Conservation (phyloP, 2,797 vertebrate species). For the Diplodus sargus region DNA sequence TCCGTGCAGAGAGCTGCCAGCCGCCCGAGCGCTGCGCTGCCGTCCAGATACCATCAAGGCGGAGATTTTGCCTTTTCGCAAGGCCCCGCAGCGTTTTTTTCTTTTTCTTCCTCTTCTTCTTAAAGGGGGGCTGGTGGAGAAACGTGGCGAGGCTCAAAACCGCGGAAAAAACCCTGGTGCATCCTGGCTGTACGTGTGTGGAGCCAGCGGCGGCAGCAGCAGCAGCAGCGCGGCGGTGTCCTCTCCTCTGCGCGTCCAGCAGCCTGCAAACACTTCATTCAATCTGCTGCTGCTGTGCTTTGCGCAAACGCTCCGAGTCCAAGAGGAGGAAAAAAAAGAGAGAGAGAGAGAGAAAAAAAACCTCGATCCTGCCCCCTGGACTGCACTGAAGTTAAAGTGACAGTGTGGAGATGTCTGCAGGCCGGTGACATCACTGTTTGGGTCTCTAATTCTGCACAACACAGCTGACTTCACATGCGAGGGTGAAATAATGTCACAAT, state of each 20-base stretch:
- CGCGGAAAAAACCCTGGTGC: constrained; percentile 8
- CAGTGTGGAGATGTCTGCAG: constrained; percentile 65
- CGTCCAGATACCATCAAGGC: constrained; percentile 66
- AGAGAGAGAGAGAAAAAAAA: background rate
- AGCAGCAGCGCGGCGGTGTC: constrained; percentile 18
- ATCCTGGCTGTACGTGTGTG: constrained; percentile 17
- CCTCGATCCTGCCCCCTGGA: constrained; percentile 72
- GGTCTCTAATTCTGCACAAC: background rate
- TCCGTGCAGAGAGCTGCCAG: constrained; percentile 75
- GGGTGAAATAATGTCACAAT: too few relatives aligned
- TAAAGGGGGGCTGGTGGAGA: constrained; percentile 4
- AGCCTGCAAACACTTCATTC: constrained; percentile 65
- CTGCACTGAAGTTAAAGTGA: constrained; percentile 81
- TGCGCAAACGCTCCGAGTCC: constrained; percentile 58
- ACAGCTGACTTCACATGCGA: too few relatives aligned
- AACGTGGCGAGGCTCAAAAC: constrained; percentile 32
- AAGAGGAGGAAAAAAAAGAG: background rate
- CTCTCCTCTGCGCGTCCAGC: constrained; percentile 42
- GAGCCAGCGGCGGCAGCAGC: background rate
- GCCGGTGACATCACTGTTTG: constrained; percentile 63
- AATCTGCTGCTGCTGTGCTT: constrained; percentile 57
- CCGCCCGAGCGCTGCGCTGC: constrained; percentile 44
- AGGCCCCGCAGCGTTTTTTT: constrained; percentile 46
- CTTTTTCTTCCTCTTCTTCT: background rate
- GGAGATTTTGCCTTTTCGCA: constrained; percentile 40